Conservation (phyloP, 2,888 invertebrate genomes). For the Tuberolachnus salignus region DNA sequence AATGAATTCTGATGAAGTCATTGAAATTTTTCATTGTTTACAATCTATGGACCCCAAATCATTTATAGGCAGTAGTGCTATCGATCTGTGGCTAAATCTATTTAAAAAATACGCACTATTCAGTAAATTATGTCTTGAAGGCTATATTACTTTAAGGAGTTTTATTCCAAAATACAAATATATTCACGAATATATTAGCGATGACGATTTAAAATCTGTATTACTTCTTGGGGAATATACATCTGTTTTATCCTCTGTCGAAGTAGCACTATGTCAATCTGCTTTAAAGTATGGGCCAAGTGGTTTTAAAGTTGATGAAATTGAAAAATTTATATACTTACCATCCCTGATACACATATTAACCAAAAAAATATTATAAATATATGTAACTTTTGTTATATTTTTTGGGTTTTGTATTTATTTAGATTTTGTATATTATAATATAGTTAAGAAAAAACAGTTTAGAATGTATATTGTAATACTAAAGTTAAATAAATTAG, state of each 20-base stretch:
- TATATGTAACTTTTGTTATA: neutral
- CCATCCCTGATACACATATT: constrained; percentile 4
- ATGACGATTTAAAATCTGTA: constrained; percentile 1
- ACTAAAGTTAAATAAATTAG: too few species aligned
- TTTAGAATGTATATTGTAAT: too few species aligned
- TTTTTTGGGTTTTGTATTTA: neutral
- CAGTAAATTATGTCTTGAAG: neutral
- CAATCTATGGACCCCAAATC: constrained; percentile 3
- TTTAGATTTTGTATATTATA: neutral
- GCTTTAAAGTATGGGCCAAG: constrained; percentile 18
- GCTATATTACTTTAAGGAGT: constrained; percentile 13
- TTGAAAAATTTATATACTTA: constrained; percentile 24
- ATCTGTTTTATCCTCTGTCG: constrained; percentile 6
- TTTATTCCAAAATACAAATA: neutral
- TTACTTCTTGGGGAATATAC: neutral
- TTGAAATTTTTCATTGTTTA: constrained; percentile 25
- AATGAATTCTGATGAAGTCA: constrained; percentile 17
- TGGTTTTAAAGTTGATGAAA: constrained; percentile 8
- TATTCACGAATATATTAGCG: neutral
- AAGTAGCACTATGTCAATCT: constrained; percentile 4
- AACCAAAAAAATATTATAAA: neutral
- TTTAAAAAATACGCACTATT: neutral
- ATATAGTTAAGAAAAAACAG: too few species aligned
- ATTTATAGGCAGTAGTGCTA: neutral
- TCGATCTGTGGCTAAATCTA: constrained; percentile 21